Conservation (phyloP, 2,113 vertebrate genomes). For the Chinchilla lanigera region DNA sequence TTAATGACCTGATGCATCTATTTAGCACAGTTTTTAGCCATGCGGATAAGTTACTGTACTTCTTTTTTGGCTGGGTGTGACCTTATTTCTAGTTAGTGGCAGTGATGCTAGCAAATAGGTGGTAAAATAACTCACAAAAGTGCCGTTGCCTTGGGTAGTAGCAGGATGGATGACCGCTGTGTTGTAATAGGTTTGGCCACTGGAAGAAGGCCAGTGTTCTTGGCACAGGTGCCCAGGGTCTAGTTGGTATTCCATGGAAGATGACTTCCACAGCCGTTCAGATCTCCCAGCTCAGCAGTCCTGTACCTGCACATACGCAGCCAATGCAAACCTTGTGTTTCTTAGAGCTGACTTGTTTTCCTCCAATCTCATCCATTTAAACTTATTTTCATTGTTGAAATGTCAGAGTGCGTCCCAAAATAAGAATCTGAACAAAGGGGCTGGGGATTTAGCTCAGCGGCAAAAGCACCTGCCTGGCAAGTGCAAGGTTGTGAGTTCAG, state of each 20-base stretch:
- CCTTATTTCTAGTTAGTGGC: not conserved
- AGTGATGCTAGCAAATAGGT: not conserved
- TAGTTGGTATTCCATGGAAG: not conserved
- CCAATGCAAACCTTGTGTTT: not conserved
- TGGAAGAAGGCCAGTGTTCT: not conserved
- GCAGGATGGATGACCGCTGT: accelerated
- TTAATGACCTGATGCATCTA: not conserved
- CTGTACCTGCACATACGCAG: not conserved
- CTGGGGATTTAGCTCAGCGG: too few relatives aligned
- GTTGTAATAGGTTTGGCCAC: not conserved
- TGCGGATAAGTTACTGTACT: not conserved
- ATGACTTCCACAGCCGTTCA: accelerated
- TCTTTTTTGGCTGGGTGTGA: not conserved
- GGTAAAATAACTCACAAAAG: not conserved
- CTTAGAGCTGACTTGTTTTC: not conserved
- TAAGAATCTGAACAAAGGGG: not conserved
- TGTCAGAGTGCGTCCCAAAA: not conserved
- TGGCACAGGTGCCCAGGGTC: not conserved
- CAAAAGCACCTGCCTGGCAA: too few relatives aligned
- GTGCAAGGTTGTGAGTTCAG: too few relatives aligned
- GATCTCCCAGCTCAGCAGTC: not conserved
- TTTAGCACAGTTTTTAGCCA: conserved; percentile 37
- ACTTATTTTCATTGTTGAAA: not conserved
- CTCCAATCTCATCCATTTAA: not conserved
- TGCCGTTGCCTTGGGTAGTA: too few relatives aligned